These are phyloP conservation scores for Sebastes diaconus DNA, from an alignment of 2,797 vertebrate genomes.

Conservation along the genomic window DNA sequence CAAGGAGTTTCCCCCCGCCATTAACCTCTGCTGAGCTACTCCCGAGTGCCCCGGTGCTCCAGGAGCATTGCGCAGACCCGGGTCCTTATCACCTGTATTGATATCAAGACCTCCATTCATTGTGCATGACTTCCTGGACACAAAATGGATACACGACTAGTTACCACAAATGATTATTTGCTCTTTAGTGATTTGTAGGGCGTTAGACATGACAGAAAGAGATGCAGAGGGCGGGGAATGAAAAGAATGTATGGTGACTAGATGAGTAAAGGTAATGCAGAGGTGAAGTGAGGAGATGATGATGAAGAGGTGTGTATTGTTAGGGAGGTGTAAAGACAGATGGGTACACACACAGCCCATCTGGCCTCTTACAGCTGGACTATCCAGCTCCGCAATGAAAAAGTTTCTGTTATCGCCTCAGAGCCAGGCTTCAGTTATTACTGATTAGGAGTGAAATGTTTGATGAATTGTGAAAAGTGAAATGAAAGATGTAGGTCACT, in stretches of 20 bases:
- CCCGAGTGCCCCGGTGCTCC: background rate
- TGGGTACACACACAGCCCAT: slow-evolving; percentile 47
- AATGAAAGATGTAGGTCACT: slow-evolving; percentile 1
- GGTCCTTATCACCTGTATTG: background rate
- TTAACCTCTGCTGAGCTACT: slow-evolving; percentile 65
- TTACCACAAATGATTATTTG: background rate
- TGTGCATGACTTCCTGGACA: background rate
- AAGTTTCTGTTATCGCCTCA: background rate
- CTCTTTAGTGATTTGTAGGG: background rate
- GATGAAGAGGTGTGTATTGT: slow-evolving; percentile 40
- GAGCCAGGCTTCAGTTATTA: slow-evolving; percentile 14
- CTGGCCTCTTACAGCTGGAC: slow-evolving; percentile 49
- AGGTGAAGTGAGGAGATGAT: slow-evolving; percentile 29
- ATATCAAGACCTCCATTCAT: background rate
- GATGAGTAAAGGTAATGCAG: slow-evolving; percentile 27
- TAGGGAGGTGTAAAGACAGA: slow-evolving; percentile 48
- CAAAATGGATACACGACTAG: background rate
- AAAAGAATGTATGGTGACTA: slow-evolving; percentile 2
- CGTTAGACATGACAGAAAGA: background rate
- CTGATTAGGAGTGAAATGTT: background rate
- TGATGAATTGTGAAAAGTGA: background rate
- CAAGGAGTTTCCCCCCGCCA: slow-evolving; percentile 67
- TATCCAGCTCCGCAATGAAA: background rate
- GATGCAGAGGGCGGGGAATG: background rate
- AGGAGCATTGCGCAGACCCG: background rate